phyloP scores from a whole-genome alignment of 2,113 vertebrate species.

The Oryzias javanicus region DNA sequence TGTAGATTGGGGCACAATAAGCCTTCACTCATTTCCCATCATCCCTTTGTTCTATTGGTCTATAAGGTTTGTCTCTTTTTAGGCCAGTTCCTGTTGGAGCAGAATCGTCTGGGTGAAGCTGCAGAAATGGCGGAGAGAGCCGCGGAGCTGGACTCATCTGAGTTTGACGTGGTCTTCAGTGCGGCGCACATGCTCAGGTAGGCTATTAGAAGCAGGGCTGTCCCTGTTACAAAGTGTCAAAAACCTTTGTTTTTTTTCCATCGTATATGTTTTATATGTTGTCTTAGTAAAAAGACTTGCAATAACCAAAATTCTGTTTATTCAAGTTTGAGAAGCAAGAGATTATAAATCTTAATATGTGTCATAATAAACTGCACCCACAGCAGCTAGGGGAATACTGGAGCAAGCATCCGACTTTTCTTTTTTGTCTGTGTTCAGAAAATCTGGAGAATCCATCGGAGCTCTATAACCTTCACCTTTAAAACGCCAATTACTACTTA shows the following conservation, averaged over 20 bases:
- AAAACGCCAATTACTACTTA: too few species aligned
- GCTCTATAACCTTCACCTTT: slow-evolving; percentile 29
- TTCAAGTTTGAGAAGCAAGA: slow-evolving; percentile 24
- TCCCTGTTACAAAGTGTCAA: background rate
- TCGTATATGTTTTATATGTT: too few species aligned
- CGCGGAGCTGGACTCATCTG: slow-evolving; percentile 85
- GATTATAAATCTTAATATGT: slow-evolving; percentile 39
- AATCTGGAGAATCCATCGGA: slow-evolving; percentile 60
- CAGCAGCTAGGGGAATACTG: too few species aligned
- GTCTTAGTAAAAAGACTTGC: background rate
- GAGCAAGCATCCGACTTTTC: background rate
- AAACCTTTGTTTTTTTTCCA: slow-evolving; percentile 7
- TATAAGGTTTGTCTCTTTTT: slow-evolving; percentile 12
- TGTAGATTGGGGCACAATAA: too few species aligned
- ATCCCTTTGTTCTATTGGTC: too few species aligned
- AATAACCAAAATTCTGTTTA: slow-evolving; percentile 26
- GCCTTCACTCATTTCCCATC: too few species aligned
- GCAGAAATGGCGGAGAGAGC: slow-evolving; percentile 94
- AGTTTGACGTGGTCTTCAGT: slow-evolving; percentile 97
- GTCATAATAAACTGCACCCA: slow-evolving; percentile 29
- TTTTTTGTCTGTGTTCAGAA: slow-evolving; percentile 44
- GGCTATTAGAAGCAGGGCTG: slow-evolving; percentile 24
- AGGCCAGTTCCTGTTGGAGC: slow-evolving; percentile 97
- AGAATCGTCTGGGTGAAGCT: slow-evolving; percentile 87
- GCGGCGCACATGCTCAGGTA: slow-evolving; percentile 98